Conservation (phyloP, 2,888 invertebrate genomes). For the Octonoba sinensis region DNA sequence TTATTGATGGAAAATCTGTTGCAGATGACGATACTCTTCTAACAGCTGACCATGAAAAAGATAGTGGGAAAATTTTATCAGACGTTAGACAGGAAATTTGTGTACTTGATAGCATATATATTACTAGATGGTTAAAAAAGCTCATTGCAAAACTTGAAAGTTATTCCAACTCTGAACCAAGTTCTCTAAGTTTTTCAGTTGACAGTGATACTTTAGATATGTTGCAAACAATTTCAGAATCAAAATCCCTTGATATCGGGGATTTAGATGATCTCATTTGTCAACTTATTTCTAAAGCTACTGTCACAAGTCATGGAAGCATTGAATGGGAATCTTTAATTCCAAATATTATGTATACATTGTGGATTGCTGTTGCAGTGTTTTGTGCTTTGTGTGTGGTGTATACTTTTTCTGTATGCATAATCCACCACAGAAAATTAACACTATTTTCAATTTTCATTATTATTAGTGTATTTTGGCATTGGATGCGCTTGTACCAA, state of each 20-base stretch:
- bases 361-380: not conserved
- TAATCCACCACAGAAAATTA: not conserved
- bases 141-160: conserved; percentile 25
- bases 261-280: conserved; percentile 26
- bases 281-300: conserved; percentile 20
- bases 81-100: conserved; percentile 6
- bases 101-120: conserved; percentile 27
- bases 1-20: conserved; percentile 11
- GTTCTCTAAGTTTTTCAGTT: conserved; percentile 11
- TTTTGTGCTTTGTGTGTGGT: not conserved
- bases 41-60: not conserved
- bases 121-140: conserved; percentile 38
- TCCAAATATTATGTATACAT: not conserved
- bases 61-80: not conserved
- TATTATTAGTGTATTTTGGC: conserved; percentile 30
- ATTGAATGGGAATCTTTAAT: not conserved
- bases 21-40: not conserved
- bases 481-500: conserved; percentile 42
- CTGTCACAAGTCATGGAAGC: not conserved
- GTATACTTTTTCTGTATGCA: conserved; percentile 4
- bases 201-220: not conserved
- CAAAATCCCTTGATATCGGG: conserved; percentile 21
- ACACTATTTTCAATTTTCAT: not conserved
- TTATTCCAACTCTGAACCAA: not conserved
- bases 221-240: conserved; percentile 11